A percentile compares a stretch with the other conserved stretches of the same genome.
These are phyloP conservation scores for Spodoptera frugiperda DNA, from an alignment of 1,140 invertebrate genomes.

Conservation along the genomic window DNA sequence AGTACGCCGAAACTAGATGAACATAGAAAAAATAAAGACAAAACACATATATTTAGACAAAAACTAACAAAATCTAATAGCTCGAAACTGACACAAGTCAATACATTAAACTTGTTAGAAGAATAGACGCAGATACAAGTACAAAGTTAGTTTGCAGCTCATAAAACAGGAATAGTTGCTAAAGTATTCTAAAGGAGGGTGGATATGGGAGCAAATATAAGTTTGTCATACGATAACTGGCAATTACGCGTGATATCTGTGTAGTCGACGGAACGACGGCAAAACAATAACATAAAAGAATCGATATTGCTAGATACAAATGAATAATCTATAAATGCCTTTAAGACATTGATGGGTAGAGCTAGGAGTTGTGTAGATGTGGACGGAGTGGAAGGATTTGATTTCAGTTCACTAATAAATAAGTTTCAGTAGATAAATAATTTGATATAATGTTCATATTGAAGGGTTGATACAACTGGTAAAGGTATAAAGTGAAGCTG, in stretches of 20 bases:
- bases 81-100: slow-evolving; percentile 28
- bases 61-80: slow-evolving; percentile 27
- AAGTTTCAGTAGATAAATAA: too few relatives aligned
- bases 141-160: slow-evolving; percentile 16
- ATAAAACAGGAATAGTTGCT: slow-evolving; percentile 17
- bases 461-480: too few relatives aligned
- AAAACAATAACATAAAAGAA: slow-evolving; percentile 82
- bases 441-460: too few relatives aligned
- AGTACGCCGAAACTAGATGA: too few relatives aligned
- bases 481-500: too few relatives aligned
- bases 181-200: slow-evolving; percentile 47
- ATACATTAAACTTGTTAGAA: slow-evolving; percentile 45
- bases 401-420: not conserved
- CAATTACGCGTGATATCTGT: slow-evolving; percentile 72
- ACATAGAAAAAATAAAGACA: not conserved
- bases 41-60: slow-evolving; percentile 12
- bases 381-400: slow-evolving; percentile 16
- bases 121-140: slow-evolving; percentile 35
- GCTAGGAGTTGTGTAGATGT: slow-evolving; percentile 55
- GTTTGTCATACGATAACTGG: slow-evolving; percentile 60
- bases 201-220: slow-evolving; percentile 47
- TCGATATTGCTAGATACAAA: slow-evolving; percentile 80
- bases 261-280: slow-evolving; percentile 70
- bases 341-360: slow-evolving; percentile 74
- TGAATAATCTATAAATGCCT: slow-evolving; percentile 84